A percentile compares a stretch with the other conserved stretches of the same genome.
These are phyloP conservation scores for Argyresthia goedartella DNA, from an alignment of 2,888 invertebrate species.

Conservation along the genomic window DNA sequence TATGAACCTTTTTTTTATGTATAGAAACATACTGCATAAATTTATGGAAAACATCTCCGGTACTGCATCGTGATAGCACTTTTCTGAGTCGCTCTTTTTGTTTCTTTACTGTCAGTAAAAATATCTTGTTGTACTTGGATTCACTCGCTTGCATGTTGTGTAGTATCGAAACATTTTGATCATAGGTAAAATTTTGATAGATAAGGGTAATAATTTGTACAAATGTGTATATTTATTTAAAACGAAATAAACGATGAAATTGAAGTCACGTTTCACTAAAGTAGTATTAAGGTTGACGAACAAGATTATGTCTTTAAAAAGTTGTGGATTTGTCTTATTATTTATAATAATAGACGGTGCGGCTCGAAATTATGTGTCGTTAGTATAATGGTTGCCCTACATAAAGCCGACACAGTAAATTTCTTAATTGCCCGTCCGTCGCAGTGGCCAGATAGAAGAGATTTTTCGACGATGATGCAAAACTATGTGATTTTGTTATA, in stretches of 20 bases:
- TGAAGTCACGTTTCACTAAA: too few species aligned
- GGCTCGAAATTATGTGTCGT: conserved; percentile 46
- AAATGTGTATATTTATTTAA: too few species aligned
- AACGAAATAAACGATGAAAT: too few species aligned
- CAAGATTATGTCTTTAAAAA: conserved; percentile 1
- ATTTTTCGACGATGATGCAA: conserved; percentile 47
- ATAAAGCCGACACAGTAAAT: conserved; percentile 57
- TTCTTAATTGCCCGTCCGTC: conserved; percentile 54
- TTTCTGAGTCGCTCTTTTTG: too few species aligned
- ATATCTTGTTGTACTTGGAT: too few species aligned
- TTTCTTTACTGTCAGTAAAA: too few species aligned
- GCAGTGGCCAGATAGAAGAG: conserved; percentile 30
- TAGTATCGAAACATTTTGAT: too few species aligned
- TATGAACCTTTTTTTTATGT: conserved; percentile 17
- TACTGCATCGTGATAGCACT: conserved; percentile 2
- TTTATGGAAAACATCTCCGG: conserved; percentile 20
- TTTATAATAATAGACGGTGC: conserved; percentile 12
- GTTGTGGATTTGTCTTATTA: neutral
- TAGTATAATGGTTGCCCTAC: conserved; percentile 50
- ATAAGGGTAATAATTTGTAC: too few species aligned
- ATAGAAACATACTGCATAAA: conserved; percentile 12
- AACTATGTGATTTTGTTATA: too few species aligned
- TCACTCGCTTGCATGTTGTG: too few species aligned
- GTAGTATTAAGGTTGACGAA: neutral
- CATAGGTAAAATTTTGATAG: too few species aligned